These are phyloP conservation scores for Eristalinus aeneus DNA, from an alignment of 2,888 invertebrate species.

Conservation along the genomic window DNA sequence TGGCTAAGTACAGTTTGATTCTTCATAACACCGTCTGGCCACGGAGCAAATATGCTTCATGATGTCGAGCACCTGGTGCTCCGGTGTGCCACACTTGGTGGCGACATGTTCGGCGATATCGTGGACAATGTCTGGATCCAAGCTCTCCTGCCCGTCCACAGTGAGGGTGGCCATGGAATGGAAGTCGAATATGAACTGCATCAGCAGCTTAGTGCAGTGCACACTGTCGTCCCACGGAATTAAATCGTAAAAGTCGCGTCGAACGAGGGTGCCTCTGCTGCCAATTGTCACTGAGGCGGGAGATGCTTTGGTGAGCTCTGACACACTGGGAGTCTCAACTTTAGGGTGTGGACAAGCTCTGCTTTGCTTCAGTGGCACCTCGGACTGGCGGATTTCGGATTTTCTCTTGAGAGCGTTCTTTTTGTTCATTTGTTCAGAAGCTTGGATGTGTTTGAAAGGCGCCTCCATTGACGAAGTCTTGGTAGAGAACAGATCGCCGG, in stretches of 20 bases:
- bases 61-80: background rate
- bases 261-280: constrained; percentile 22
- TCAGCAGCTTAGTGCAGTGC: constrained; percentile 1
- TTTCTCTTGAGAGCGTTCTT: too few relatives aligned
- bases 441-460: too few relatives aligned
- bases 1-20: background rate
- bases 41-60: background rate
- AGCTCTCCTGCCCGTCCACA: background rate
- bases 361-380: too few relatives aligned
- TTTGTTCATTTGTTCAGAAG: too few relatives aligned
- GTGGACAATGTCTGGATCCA: background rate
- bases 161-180: background rate
- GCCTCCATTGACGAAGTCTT: too few relatives aligned
- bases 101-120: constrained; percentile 23
- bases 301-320: background rate
- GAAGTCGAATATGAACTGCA: constrained; percentile 9
- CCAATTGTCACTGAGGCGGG: background rate
- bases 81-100: background rate
- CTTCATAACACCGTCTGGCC: background rate
- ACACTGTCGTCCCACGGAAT: constrained; percentile 21
- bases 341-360: too few relatives aligned
- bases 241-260: background rate
- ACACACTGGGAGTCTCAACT: background rate
- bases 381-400: too few relatives aligned
- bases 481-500: too few relatives aligned